These are phyloP conservation scores for Hymenochirus boettgeri DNA, from an alignment of 2,113 vertebrate species.

Conservation along the genomic window DNA sequence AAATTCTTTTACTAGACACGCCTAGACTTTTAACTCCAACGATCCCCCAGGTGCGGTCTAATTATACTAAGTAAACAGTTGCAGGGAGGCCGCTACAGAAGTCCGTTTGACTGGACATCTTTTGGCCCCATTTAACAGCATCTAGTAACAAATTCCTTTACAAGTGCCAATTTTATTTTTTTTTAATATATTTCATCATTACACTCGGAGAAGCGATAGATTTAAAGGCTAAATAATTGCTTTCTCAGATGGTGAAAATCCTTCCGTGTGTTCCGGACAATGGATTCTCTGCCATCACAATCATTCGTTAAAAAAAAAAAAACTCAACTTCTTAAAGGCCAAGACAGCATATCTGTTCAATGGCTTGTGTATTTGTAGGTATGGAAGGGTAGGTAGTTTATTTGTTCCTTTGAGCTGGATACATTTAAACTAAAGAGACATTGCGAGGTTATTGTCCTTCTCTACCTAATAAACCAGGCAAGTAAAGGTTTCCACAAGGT, in stretches of 20 bases:
- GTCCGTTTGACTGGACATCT: not conserved
- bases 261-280: slow-evolving; percentile 8
- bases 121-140: not conserved
- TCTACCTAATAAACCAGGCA: no score
- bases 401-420: no score
- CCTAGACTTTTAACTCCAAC: no score
- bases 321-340: no score
- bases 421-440: no score
- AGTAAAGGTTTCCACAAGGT: no score
- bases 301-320: not conserved
- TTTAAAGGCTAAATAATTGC: slow-evolving; percentile 24
- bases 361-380: no score
- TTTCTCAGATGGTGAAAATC: slow-evolving; percentile 22
- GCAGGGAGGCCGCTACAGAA: not conserved
- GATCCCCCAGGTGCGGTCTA: slow-evolving; percentile 35
- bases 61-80: slow-evolving; percentile 19
- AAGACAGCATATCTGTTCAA: no score
- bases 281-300: not conserved
- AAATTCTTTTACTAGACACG: no score
- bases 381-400: no score
- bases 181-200: not conserved
- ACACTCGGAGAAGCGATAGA: slow-evolving; percentile 12
- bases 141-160: slow-evolving; percentile 13
- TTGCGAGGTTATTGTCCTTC: no score
- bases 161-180: not conserved